Evolutionary conservation across 2,113 vertebrate species (phyloP).

Genomic region (Cnemophilus loriae): DNA sequence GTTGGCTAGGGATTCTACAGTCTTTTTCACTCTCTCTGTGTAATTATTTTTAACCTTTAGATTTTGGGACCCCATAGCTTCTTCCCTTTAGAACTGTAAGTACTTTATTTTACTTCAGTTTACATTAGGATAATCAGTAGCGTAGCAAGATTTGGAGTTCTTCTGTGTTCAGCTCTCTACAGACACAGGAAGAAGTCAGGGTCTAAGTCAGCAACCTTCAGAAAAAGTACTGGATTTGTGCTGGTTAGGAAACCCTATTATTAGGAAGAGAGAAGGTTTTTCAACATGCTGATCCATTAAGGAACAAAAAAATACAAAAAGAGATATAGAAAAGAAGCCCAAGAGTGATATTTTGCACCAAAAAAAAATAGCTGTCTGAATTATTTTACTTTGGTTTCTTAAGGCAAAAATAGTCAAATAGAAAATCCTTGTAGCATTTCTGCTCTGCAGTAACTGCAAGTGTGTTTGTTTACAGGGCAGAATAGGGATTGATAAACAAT

Average conservation of each 20-base stretch:
- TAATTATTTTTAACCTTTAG: not conserved
- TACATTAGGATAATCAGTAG: not conserved
- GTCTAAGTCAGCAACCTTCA: not conserved
- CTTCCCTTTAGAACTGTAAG: not conserved
- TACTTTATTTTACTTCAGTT: not conserved
- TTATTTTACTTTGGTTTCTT: not conserved
- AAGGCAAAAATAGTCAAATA: not conserved
- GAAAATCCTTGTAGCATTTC: not conserved
- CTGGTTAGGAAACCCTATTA: not conserved
- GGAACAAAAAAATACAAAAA: not conserved
- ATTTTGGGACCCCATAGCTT: not conserved
- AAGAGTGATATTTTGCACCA: not conserved
- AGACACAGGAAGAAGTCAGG: not conserved
- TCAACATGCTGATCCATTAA: not conserved
- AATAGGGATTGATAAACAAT: slow-evolving; percentile 37
- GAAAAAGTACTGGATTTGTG: not conserved
- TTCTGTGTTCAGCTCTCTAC: not conserved
- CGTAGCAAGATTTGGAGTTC: not conserved
- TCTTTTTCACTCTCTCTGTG: not conserved
- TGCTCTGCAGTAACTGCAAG: not conserved
- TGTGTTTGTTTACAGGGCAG: slow-evolving; percentile 39
- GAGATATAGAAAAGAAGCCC: accelerated
- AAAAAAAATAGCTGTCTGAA: not conserved
- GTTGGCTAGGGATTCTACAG: not conserved
- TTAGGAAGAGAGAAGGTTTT: not conserved